phyloP scores from a whole-genome alignment of 2,888 invertebrate species.

The Hirtodrosophila histrioides region DNA sequence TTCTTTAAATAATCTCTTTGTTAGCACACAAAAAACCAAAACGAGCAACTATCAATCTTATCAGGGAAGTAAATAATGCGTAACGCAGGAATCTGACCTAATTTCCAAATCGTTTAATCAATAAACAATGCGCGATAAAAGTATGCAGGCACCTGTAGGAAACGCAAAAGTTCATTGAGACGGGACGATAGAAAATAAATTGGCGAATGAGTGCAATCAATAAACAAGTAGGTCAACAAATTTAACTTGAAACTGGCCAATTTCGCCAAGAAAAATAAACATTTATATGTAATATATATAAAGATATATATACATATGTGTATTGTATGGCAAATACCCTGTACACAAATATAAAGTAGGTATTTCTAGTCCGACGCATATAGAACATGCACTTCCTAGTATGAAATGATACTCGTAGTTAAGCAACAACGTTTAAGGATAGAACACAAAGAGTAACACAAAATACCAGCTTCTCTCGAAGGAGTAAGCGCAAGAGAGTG shows the following conservation, averaged over 20 bases:
- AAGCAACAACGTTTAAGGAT: background rate
- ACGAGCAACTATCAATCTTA: constrained; percentile 51
- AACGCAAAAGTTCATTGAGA: background rate
- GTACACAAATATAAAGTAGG: constrained; percentile 2
- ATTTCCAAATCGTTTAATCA: constrained; percentile 42
- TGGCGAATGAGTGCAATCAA: constrained; percentile 17
- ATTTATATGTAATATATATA: background rate
- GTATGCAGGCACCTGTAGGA: constrained; percentile 30
- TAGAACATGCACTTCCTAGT: too few relatives aligned
- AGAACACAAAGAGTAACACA: background rate
- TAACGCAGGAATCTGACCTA: constrained; percentile 57
- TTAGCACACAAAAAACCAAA: constrained; percentile 7
- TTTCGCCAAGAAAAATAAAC: background rate
- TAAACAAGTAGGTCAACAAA: constrained; percentile 27
- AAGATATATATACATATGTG: background rate
- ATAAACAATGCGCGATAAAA: constrained; percentile 40
- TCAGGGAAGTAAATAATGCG: constrained; percentile 43
- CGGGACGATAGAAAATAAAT: constrained; percentile 21
- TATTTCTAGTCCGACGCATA: background rate
- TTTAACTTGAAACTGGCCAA: constrained; percentile 3
- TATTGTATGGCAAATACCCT: background rate
- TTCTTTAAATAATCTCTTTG: background rate
- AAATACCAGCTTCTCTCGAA: too few relatives aligned
- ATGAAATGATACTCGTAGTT: too few relatives aligned
- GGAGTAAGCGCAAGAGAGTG: too few relatives aligned